Base-by-base conservation (phyloP, 2,113 vertebrate species). In the Odontesthes bonariensis region DNA sequence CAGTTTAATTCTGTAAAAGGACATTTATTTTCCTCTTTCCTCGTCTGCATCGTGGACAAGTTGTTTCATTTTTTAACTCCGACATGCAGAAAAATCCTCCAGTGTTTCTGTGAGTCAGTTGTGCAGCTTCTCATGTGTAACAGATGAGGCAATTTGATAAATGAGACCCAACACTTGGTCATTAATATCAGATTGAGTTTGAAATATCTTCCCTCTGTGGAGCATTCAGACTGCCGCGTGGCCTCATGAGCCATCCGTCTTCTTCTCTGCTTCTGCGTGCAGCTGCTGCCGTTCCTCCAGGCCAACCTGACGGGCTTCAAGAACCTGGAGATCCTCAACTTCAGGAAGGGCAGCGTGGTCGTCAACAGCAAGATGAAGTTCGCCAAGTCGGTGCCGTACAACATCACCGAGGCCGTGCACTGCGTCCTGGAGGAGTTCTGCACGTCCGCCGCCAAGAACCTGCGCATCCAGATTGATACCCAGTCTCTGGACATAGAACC, bases 301-400 rank as follows among this genome's bases (percentile, higher is more conserved):
- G 95, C 96, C 55, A 97, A 97, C 90, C 94, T 99, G 4, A 98
- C 96, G 0, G 97, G 97, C 59, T 98, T 99, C 90, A 96, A 93
- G 84, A 94, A 98, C 2, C 90, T 98, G 75, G 96, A 99, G 93
- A 96, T 99, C 60, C 94, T 98, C 0, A 97, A 95, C 92, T 98
- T 99, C 94, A 92, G 94, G 78, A 95, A 95, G 0, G 97, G 97
- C 69, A 98, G 97, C 5, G 95, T 99, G 72, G 97, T 98, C 16
- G 94, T 99, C 61, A 98, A 98, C 55, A 98, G 96, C 91, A 96
- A 93, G 85, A 91, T 97, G 93, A 96, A 94, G 74, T 96, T 91
- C 10, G 1, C 94, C 59, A 93, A 88, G 86, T 94, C 95, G 0
- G 96, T 98, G 71, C 95, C 97, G 0, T 98, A 97, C 87, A 97